Conservation (phyloP, 53 echinoderm and acorn worm genomes). For the Paelopatides confundens region DNA sequence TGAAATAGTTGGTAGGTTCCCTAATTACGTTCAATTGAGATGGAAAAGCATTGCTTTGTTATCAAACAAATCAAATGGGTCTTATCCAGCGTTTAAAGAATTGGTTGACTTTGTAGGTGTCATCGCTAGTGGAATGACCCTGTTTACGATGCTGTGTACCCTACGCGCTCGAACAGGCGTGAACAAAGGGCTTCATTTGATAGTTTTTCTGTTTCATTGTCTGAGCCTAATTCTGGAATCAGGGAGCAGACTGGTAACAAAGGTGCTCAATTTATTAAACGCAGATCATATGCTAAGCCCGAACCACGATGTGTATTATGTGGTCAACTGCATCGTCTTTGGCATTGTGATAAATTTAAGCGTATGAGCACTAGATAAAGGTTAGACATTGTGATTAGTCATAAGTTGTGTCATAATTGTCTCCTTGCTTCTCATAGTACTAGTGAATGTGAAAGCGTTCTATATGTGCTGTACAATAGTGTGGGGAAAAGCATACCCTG, state of each 20-base stretch:
- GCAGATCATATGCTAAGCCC: not conserved
- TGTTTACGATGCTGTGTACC: not conserved
- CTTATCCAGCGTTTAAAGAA: conserved; percentile 30
- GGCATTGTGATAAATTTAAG: too few species aligned
- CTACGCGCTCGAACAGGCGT: too few species aligned
- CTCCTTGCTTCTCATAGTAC: not conserved
- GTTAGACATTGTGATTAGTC: conserved; percentile 14
- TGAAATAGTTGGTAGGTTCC: conserved; percentile 43
- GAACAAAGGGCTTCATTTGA: too few species aligned
- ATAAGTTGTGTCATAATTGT: conserved; percentile 61
- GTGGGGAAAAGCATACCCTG: conserved; percentile 62
- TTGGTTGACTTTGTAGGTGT: conserved; percentile 10
- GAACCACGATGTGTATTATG: too few species aligned
- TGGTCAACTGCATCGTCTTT: too few species aligned
- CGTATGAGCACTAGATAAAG: conserved; percentile 28
- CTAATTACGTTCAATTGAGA: conserved; percentile 49
- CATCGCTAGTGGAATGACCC: conserved; percentile 26
- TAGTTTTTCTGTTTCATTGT: conserved; percentile 10
- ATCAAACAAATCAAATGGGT: not conserved
- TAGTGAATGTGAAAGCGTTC: conserved; percentile 15
- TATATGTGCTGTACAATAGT: conserved; percentile 37
- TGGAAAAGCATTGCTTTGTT: conserved; percentile 43
- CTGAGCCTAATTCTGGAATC: not conserved
- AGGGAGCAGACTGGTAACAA: not conserved
- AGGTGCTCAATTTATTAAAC: not conserved